Evolutionary conservation across 2,113 vertebrate genomes (phyloP), one percentile per base, ranked within the genome.

Genomic region (Gadus macrocephalus): DNA sequence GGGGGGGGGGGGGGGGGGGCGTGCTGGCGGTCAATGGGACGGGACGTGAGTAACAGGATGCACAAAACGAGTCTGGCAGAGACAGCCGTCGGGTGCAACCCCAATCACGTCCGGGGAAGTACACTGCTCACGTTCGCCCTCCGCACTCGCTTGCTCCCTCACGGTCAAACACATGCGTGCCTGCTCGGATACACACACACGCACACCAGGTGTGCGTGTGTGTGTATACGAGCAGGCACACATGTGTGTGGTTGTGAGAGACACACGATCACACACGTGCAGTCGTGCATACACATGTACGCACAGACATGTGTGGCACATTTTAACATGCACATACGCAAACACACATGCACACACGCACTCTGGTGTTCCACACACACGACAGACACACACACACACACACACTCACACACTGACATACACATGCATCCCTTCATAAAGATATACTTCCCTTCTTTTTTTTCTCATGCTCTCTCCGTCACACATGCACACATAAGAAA

Each of bases 21-120:
- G n/a, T 71, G 2, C 11, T n/a, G 31, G 53, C 19, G 55, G 38
- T 53, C 5, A 2, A 49, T 38, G 69, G 38, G 64, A 58, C 20
- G 49, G 16, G 62, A 25, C 16, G 14, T 15, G 16, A 72, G 55
- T 62, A 38, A 61, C 38, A 71, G 5, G 60, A 78, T 25, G 25
- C 42, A 31, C 49, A 64, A 68, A 79, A 56, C 19, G 17, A 71
- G 56, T 64, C 70, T 60, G 59, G 66, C 56, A 74, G 62, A 67
- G 49, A 49, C 62, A 62, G 49, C 66, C 62, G 35, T 62, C 15
- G 49, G 66, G 31, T 68, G 61, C 20, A 65, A 70, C 31, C 19
- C 9, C 35, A 68, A 67, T 69, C 71, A 65, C 15, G 31, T 70
- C 75, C 53, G 15, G 68, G 38, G 38, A 15, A 19, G 19, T 6